Evolutionary conservation across 2,797 vertebrate species (phyloP), one percentile per base, ranked within the genome.

Genomic region (Martes flavigula): DNA sequence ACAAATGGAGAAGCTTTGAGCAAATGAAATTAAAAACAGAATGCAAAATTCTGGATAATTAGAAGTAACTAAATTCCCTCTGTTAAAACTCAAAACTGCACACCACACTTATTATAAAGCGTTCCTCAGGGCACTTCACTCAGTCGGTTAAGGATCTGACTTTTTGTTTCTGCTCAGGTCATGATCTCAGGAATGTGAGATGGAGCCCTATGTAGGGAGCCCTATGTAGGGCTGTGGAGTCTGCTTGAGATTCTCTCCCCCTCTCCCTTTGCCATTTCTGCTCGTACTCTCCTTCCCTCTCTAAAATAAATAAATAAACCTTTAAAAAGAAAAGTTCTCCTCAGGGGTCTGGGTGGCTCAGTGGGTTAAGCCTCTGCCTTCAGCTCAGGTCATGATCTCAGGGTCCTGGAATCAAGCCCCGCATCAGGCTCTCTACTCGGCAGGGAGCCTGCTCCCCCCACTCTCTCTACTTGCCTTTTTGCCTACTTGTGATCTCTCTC

Each of bases 61-160:
- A 87, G 14, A 86, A 94, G 30, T 77, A 72, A 91, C 15, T 83
- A 91, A 87, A 92, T 81, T 93, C 64, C 20, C 23, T 38, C 18
- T 38, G 48, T 46, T 46, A 35, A 93, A 97, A 87, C 56, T 90
- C 25, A 90, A 93, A 96, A 66, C 32, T 40, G 7, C 17, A 90
- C 68, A 70, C 27, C n/a, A 38, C 32, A 87, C 25, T 77, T 66
- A 64, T 18, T 64, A 18, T 3, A 70, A 32, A 75, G 10, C 48
- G 66, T 5, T 88, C 32, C 18, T 86, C 38, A 68, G n/a, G 66
- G 66, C 66, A 21, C 66, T 4, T 5, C 66, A 35, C 8, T 35
- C 18, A 68, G n/a, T 35, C 18, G 7, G 66, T 35, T 68, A 68
- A 21, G 18, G 18, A 21, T 35, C 64, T 66, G 32, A 66, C 64